phyloP scores from a whole-genome alignment of 2,113 vertebrate species.

The Eulemur macaco region DNA sequence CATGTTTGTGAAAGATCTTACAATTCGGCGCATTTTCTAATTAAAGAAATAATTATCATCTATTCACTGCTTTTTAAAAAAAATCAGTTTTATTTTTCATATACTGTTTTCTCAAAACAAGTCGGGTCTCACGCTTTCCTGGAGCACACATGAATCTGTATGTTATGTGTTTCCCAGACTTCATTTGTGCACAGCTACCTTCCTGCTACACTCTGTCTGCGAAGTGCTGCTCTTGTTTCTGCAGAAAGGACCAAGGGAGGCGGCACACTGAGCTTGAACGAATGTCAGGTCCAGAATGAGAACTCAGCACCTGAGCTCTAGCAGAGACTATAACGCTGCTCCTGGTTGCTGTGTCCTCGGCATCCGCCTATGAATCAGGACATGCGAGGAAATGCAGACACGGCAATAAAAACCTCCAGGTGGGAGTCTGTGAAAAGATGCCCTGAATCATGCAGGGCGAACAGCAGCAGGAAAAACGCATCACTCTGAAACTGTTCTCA shows the following conservation, averaged over 20 bases:
- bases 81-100: background rate
- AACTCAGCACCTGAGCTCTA: background rate
- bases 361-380: background rate
- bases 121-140: background rate
- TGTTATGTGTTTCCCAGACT: too few relatives aligned
- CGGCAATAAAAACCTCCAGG: fast-evolving
- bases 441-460: background rate
- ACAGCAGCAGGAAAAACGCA: background rate
- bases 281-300: background rate
- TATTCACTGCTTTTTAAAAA: background rate
- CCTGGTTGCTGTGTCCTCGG: background rate
- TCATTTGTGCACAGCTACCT: background rate
- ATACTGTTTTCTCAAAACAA: background rate
- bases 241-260: background rate
- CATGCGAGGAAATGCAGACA: background rate
- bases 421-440: background rate
- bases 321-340: background rate
- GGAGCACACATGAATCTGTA: background rate
- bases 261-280: background rate
- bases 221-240: background rate
- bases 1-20: background rate
- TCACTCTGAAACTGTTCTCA: background rate
- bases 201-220: background rate
- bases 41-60: background rate
- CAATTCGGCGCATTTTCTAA: background rate